Percentiles rank a stretch among this genome's conserved stretches.
These are phyloP conservation scores for Drosophila antonietae DNA, from an alignment of 2,888 invertebrate species.

Conservation along the genomic window DNA sequence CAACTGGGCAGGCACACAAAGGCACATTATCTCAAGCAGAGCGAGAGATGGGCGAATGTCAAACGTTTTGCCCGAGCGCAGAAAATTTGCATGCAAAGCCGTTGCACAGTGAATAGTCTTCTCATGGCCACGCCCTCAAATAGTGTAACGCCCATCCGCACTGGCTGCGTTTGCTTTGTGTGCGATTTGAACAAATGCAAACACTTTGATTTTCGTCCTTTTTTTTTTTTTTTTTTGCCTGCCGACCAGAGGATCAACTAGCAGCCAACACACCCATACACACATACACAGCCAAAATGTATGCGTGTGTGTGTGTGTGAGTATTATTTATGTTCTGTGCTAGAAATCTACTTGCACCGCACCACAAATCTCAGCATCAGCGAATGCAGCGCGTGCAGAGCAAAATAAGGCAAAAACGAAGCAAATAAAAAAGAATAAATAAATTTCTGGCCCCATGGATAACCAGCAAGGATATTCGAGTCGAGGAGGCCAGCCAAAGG, in stretches of 20 bases:
- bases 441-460: slow-evolving; percentile 45
- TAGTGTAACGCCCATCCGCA: slow-evolving; percentile 24
- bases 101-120: slow-evolving; percentile 43
- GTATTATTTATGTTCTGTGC: slow-evolving; percentile 83
- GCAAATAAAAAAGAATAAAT: slow-evolving; percentile 30
- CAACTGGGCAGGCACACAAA: slow-evolving; percentile 47
- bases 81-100: slow-evolving; percentile 70
- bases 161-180: slow-evolving; percentile 55
- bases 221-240: slow-evolving; percentile 34
- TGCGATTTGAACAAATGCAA: slow-evolving; percentile 76
- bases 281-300: slow-evolving; percentile 24
- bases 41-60: slow-evolving; percentile 69
- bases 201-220: slow-evolving; percentile 77
- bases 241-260: slow-evolving; percentile 67
- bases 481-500: slow-evolving; percentile 38
- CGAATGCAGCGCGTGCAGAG: slow-evolving; percentile 54
- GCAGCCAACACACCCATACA: slow-evolving; percentile 35
- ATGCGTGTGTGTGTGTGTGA: slow-evolving; percentile 54
- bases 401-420: slow-evolving; percentile 19
- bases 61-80: slow-evolving; percentile 70
- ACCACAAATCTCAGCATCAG: slow-evolving; percentile 83
- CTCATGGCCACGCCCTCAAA: slow-evolving; percentile 40
- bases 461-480: slow-evolving; percentile 50
- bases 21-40: slow-evolving; percentile 69
- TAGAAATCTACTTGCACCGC: slow-evolving; percentile 83